These are phyloP conservation scores for Rotaria macrura DNA, from an alignment of 2,888 invertebrate genomes.

Conservation along the genomic window DNA sequence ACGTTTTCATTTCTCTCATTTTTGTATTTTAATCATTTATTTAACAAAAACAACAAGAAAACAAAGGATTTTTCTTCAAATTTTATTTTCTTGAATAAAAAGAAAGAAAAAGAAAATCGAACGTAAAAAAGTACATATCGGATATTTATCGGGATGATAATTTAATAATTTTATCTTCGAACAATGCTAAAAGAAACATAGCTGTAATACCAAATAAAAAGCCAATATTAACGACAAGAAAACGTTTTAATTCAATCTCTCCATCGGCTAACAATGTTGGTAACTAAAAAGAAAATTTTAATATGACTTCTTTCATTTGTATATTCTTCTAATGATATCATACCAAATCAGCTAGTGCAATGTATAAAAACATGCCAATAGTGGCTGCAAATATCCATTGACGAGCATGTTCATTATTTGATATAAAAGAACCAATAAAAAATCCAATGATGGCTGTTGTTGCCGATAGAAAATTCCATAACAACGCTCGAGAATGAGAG, in stretches of 20 bases:
- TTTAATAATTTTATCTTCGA: not conserved
- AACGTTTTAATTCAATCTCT: conserved; percentile 25
- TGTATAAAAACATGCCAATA: conserved; percentile 85
- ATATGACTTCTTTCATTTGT: too few relatives aligned
- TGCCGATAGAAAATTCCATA: conserved; percentile 79
- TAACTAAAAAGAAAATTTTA: not conserved
- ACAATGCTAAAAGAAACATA: not conserved
- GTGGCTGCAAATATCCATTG: conserved; percentile 82
- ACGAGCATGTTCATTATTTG: conserved; percentile 67
- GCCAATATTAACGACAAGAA: conserved; percentile 25
- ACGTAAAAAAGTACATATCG: too few relatives aligned
- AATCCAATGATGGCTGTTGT: conserved; percentile 76
- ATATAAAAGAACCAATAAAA: conserved; percentile 72
- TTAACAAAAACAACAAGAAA: not conserved
- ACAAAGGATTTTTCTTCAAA: not conserved
- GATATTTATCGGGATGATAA: not conserved
- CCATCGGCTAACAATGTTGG: conserved; percentile 25
- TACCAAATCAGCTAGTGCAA: conserved; percentile 86
- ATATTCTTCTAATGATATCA: conserved; percentile 33
- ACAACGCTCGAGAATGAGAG: conserved; percentile 75
- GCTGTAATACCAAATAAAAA: not conserved
- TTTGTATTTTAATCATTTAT: not conserved
- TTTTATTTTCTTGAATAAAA: not conserved
- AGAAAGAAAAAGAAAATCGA: too few relatives aligned
- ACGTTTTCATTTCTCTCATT: not conserved